Percentiles rank a stretch among this genome's conserved stretches.
These are phyloP conservation scores for Steinernema feltiae DNA, from an alignment of 1,140 invertebrate species.

Conservation along the genomic window DNA sequence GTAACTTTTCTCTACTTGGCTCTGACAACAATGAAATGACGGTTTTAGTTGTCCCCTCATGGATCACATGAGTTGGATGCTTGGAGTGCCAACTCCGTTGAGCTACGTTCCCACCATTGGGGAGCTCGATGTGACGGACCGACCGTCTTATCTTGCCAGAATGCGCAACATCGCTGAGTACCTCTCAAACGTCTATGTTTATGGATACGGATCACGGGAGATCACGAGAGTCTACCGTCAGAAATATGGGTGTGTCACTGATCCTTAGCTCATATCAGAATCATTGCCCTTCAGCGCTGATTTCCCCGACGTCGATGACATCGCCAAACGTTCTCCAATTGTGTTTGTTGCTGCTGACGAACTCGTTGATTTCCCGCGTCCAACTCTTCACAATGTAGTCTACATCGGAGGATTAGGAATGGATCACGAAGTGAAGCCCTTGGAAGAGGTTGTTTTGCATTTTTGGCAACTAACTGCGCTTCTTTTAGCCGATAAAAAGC, in stretches of 20 bases:
- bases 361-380: conserved; percentile 15
- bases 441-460: not conserved
- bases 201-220: not conserved
- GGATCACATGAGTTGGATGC: conserved; percentile 12
- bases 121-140: not conserved
- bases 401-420: conserved; percentile 23
- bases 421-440: not conserved
- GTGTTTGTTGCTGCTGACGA: conserved; percentile 15
- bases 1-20: not conserved
- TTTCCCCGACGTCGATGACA: conserved; percentile 12
- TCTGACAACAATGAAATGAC: not conserved
- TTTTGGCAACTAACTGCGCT: not conserved
- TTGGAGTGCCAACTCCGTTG: not conserved
- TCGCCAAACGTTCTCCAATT: conserved; percentile 12
- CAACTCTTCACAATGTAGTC: conserved; percentile 16
- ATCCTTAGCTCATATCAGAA: not conserved
- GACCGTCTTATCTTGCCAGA: not conserved
- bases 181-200: not conserved
- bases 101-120: conserved; percentile 10
- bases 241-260: conserved; percentile 13
- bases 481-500: not conserved
- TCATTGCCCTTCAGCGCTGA: conserved; percentile 11
- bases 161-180: not conserved
- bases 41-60: not conserved
- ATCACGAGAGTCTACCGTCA: not conserved